These are phyloP conservation scores for Ceratina calcarata DNA, from an alignment of 1,140 invertebrate genomes.

Conservation along the genomic window DNA sequence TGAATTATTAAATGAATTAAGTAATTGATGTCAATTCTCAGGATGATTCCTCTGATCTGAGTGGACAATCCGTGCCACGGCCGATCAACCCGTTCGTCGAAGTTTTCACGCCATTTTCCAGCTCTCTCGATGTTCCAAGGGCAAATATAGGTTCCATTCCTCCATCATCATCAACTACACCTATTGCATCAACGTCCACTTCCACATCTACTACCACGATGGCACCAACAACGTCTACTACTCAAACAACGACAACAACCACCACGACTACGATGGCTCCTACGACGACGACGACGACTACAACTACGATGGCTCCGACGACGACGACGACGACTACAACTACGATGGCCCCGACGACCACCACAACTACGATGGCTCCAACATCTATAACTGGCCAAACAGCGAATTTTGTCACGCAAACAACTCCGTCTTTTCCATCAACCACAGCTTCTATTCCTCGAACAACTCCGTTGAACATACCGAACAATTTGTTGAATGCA, in stretches of 20 bases:
- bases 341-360: not conserved
- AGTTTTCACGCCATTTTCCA: constrained; percentile 69
- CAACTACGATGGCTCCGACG: constrained; percentile 45
- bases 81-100: constrained; percentile 70
- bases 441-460: constrained; percentile 14
- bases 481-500: constrained; percentile 33
- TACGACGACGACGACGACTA: constrained; percentile 48
- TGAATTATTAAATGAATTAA: not conserved
- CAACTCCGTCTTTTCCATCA: constrained; percentile 5
- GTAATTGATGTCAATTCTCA: constrained; percentile 43
- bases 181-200: constrained; percentile 40
- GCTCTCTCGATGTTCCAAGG: not conserved
- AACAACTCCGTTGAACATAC: not conserved
- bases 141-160: not conserved
- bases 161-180: constrained; percentile 24
- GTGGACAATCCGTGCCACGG: constrained; percentile 48
- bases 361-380: not conserved
- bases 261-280: constrained; percentile 44
- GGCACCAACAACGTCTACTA: constrained; percentile 40
- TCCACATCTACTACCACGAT: constrained; percentile 42
- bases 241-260: constrained; percentile 40
- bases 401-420: constrained; percentile 24
- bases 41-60: constrained; percentile 70
- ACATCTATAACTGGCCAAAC: constrained; percentile 34
- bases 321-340: constrained; percentile 40